phyloP scores from a whole-genome alignment of 1,140 invertebrate species.

The Mylabris phalerata region DNA sequence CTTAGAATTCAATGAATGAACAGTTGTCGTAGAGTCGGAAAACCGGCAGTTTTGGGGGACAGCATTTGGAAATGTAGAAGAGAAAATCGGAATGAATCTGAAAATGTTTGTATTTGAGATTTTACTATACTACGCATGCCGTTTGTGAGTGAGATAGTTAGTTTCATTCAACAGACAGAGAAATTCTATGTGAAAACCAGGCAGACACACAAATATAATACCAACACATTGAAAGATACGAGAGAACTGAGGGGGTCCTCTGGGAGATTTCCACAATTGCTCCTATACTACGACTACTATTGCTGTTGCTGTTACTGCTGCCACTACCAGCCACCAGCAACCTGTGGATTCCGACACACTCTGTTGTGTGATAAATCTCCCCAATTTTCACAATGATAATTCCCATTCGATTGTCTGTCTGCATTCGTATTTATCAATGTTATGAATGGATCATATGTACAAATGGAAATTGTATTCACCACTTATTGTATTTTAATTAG shows the following conservation, averaged over 20 bases:
- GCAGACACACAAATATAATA: too few relatives aligned
- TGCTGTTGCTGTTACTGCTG: slow-evolving; percentile 23
- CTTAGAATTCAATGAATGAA: too few relatives aligned
- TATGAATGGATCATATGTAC: too few relatives aligned
- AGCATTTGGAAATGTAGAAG: slow-evolving; percentile 6
- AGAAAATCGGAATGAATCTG: slow-evolving; percentile 28
- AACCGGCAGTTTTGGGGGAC: slow-evolving; percentile 12
- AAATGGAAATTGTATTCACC: too few relatives aligned
- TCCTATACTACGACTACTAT: not conserved
- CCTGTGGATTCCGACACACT: slow-evolving; percentile 33
- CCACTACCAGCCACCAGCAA: slow-evolving; percentile 12
- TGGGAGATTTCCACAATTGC: slow-evolving; percentile 20
- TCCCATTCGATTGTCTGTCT: slow-evolving; percentile 9
- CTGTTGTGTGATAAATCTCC: slow-evolving; percentile 28
- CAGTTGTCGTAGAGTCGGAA: slow-evolving; percentile 1
- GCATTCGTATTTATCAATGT: slow-evolving; percentile 20
- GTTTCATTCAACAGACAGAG: slow-evolving; percentile 28
- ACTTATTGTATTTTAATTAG: too few relatives aligned
- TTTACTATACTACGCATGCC: slow-evolving; percentile 23
- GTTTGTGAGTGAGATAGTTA: slow-evolving; percentile 25
- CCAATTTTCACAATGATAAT: slow-evolving; percentile 9
- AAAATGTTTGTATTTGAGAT: too few relatives aligned
- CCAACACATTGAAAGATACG: too few relatives aligned
- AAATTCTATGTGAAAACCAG: not conserved
- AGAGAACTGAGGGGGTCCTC: slow-evolving; percentile 15